Percentiles rank a stretch among this genome's conserved stretches.
Conservation (phyloP, 2,888 invertebrate species). For the Drosophila meridiana region DNA sequence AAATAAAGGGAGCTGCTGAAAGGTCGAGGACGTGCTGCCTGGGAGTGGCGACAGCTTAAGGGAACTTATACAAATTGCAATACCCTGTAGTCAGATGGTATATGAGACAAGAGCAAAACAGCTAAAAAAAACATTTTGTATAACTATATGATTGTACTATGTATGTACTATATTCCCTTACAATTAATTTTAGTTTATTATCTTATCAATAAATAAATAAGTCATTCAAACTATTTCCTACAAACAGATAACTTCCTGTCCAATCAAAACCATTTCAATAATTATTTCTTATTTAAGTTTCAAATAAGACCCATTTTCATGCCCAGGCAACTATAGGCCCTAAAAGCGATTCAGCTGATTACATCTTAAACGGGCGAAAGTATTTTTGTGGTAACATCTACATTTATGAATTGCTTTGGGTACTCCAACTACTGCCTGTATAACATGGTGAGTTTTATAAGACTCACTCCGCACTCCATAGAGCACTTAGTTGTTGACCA, state of each 20-base stretch:
- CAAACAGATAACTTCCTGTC: not conserved
- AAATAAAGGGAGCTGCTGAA: slow-evolving; percentile 23
- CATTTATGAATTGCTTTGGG: slow-evolving; percentile 17
- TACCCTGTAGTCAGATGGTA: not conserved
- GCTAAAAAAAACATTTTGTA: too few relatives aligned
- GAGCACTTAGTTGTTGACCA: slow-evolving; percentile 10
- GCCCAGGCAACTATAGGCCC: not conserved
- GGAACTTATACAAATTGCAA: too few relatives aligned
- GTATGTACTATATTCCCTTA: too few relatives aligned
- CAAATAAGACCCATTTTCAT: not conserved
- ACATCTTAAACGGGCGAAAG: slow-evolving; percentile 24
- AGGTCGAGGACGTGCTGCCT: slow-evolving; percentile 65
- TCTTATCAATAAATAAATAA: too few relatives aligned
- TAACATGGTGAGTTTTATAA: slow-evolving; percentile 4
- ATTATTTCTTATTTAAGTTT: not conserved
- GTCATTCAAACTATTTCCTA: not conserved
- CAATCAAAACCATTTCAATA: not conserved
- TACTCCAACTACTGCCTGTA: slow-evolving; percentile 3
- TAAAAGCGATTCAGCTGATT: slow-evolving; percentile 15
- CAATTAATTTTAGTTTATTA: too few relatives aligned
- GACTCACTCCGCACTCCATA: not conserved
- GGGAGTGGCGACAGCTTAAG: slow-evolving; percentile 2
- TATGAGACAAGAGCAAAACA: too few relatives aligned
- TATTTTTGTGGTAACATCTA: slow-evolving; percentile 23
- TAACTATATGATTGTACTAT: too few relatives aligned